Percentiles rank a stretch among this genome's conserved stretches.
phyloP scores from a whole-genome alignment of 1,140 invertebrate genomes.

The Nautilus pompilius region DNA sequence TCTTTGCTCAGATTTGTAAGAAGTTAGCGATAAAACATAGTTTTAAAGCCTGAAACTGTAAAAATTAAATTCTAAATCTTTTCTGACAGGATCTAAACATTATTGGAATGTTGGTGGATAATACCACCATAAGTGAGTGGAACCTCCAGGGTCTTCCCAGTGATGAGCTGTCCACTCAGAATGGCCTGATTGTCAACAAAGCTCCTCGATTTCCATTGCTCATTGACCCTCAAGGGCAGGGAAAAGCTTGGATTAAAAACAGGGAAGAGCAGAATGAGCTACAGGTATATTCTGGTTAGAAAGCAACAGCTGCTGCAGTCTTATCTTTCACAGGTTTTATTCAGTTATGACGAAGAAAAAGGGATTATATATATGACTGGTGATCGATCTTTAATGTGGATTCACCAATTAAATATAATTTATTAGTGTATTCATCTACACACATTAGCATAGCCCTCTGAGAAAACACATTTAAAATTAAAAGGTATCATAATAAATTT shows the following conservation, averaged over 20 bases:
- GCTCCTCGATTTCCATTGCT: constrained; percentile 84
- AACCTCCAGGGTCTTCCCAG: constrained; percentile 93
- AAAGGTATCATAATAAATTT: too few species aligned
- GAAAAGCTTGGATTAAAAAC: constrained; percentile 96
- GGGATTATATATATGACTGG: too few species aligned
- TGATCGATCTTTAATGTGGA: too few species aligned
- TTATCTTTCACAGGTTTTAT: too few species aligned
- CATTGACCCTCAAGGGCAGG: constrained; percentile 96
- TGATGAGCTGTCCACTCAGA: constrained; percentile 94
- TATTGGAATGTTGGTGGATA: constrained; percentile 89
- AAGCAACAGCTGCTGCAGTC: too few species aligned
- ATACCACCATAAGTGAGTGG: constrained; percentile 85
- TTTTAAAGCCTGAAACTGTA: not conserved
- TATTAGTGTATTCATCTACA: too few species aligned
- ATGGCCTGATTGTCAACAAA: constrained; percentile 93
- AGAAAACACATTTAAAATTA: too few species aligned
- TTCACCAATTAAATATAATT: too few species aligned
- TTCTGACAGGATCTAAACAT: constrained; percentile 72
- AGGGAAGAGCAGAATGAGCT: constrained; percentile 87
- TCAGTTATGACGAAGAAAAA: too few species aligned
- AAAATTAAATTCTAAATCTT: too few species aligned
- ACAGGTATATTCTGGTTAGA: constrained; percentile 66
- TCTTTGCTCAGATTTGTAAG: not conserved
- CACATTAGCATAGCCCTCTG: too few species aligned
- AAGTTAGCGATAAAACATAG: not conserved